Base-by-base conservation (phyloP, 1,140 invertebrate species). In the Drosophila ficusphila region DNA sequence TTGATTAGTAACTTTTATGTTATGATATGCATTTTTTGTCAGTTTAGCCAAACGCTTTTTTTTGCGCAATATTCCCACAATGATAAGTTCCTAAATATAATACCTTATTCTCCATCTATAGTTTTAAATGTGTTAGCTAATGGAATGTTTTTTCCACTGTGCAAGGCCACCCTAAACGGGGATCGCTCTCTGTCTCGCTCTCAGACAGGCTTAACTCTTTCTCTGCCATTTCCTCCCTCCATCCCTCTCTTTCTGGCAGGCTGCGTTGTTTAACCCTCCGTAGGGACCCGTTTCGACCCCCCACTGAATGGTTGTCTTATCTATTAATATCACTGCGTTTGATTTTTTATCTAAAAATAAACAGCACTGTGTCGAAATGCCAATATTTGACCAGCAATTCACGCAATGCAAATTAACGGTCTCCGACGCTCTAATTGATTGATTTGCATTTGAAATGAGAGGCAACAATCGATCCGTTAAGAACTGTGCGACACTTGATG, bases 381-480 rank as follows among this genome's bases (percentile, higher is more conserved):
- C 34, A 39, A 71, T 71, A 58, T 78, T 83, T 77, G 33, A 14
- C n/a, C 27, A 64, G n/a, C 72, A 81, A 85, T 85, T 85, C 60
- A 57, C 81, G 46, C 49, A 44, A 64, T 81, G 72, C 53, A 60
- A 85, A 85, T 85, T 81, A 58, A 23, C 23, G 39, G 36, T 54
- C 56, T 69, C 25, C 19, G 60, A 38, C 31, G 48, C 71, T 62
- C 79, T 85, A 83, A 83, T 85, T 86, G 76, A 72, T 86, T 81
- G 72, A 86, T 86, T 71, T 61, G 27, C 47, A 52, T 64, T 46
- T 33, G 14, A 65, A 65, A 34, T 57, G 19, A 29, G 21, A 38
- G 39, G 14, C 14, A 23, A 47, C 19, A 33, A 75, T 53, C 42
- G 64, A 78, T 53, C 52, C 68, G 77, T 53, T 69, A 62, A 78